Base-by-base conservation (phyloP, 2,888 invertebrate species). In the Epinotia bilunana region DNA sequence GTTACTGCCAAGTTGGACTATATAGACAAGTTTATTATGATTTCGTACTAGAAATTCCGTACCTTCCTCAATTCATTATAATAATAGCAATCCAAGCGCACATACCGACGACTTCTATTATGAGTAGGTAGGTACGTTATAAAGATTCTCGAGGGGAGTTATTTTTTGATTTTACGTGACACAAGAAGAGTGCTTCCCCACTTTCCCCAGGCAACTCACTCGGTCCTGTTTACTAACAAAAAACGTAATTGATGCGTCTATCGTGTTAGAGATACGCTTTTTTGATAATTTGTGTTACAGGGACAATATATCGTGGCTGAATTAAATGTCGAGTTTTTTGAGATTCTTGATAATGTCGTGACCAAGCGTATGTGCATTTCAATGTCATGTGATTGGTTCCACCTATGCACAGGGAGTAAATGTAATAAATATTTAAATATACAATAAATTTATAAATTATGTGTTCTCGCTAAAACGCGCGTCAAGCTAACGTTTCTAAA, bases 81-180 rank as follows among this genome's bases (percentile, higher is more conserved):
- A 28, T 3, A 28, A 28, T 69, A 64, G 58, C 74, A 64, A 70
- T 74, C 74, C 74, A 64, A 39, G n/a, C 58, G 6, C 64, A 11
- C 0, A 23, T 1, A 61, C 46, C 49, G 43, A 49, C 43, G 64
- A 9, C 16, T 64, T 69, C 39, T 70, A 70, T 64, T 64, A 70
- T 64, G 64, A 64, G 9, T n/a, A n/a, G n/a, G n/a, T n/a, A n/a
- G n/a, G n/a, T 28, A 58, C 53, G 64, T 74, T 74, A 70, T 74
- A 64, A 74, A 64, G 49, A 60, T 46, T 49, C 70, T 63, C 39
- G 58, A 46, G 43, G 28, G 43, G 57, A 33, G 69, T 63, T 63
- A 63, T 74, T 74, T 33, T 69, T 53, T 46, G n/a, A 57, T 49
- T 62, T 39, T 55, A 33, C 62, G 28, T 61, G 53, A n/a, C 67